phyloP scores from a whole-genome alignment of 2,113 vertebrate genomes.

The Hepsetus odoe region DNA sequence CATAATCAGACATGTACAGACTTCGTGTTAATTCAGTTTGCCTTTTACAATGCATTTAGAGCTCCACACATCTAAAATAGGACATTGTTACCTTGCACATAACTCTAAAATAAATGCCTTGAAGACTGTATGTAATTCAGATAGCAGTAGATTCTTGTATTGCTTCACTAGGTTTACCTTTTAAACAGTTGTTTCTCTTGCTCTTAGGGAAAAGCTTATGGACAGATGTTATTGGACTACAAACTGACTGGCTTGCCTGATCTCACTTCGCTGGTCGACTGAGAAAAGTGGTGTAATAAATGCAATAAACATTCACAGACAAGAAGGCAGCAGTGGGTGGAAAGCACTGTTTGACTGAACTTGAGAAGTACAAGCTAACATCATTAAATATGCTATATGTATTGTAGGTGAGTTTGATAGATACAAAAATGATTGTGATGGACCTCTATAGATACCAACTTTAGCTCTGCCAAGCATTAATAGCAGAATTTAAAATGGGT shows the following conservation, averaged over 20 bases:
- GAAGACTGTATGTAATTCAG: background rate
- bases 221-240: constrained; percentile 88
- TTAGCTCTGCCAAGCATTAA: too few relatives aligned
- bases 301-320: background rate
- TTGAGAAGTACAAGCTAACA: background rate
- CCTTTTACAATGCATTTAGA: too few relatives aligned
- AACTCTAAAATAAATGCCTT: background rate
- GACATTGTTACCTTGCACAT: too few relatives aligned
- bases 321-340: background rate
- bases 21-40: too few relatives aligned
- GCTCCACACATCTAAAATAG: too few relatives aligned
- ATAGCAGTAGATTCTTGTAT: too few relatives aligned
- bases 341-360: background rate
- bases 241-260: constrained; percentile 83
- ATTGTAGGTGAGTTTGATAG: too few relatives aligned
- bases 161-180: too few relatives aligned
- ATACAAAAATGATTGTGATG: too few relatives aligned
- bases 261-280: constrained; percentile 83
- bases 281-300: constrained; percentile 31
- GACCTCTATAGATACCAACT: background rate
- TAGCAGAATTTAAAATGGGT: too few relatives aligned
- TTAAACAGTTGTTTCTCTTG: background rate
- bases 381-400: too few relatives aligned
- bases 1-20: too few relatives aligned
- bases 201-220: constrained; percentile 83